Percentiles rank a stretch among this genome's conserved stretches.
Conservation (phyloP, 2,888 invertebrate species). For the Tetanocera ferruginea region DNA sequence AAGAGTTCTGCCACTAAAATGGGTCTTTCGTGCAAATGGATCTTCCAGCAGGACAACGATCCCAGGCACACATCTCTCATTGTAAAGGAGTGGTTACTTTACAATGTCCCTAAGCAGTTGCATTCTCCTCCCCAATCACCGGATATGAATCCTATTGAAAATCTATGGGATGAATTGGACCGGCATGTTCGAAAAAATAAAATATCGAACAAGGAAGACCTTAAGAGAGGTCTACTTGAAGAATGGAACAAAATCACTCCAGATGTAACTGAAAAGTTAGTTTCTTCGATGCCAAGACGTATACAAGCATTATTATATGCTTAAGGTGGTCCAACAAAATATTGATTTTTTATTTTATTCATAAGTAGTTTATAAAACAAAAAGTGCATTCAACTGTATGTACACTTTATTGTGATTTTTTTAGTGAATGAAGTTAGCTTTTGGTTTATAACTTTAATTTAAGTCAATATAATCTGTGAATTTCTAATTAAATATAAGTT, state of each 20-base stretch:
- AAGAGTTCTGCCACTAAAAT: conserved; percentile 8
- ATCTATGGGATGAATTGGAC: conserved; percentile 13
- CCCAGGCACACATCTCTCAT: not conserved
- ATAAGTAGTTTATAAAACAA: not conserved
- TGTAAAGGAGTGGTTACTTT: conserved; percentile 16
- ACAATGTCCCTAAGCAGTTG: conserved; percentile 18
- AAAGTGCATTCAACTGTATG: not conserved
- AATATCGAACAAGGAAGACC: not conserved
- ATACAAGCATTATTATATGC: too few species aligned
- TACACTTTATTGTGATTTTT: too few species aligned
- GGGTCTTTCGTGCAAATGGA: not conserved
- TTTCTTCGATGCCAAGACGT: not conserved
- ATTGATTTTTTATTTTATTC: not conserved
- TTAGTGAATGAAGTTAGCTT: too few species aligned
- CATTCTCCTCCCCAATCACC: conserved; percentile 2
- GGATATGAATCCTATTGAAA: conserved; percentile 1
- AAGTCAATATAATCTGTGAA: too few species aligned
- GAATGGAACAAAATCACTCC: not conserved
- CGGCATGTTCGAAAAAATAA: not conserved
- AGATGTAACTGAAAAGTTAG: not conserved
- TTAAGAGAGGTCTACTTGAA: not conserved
- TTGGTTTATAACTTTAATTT: too few species aligned
- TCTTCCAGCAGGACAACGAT: conserved; percentile 21
- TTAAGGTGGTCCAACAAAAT: not conserved
- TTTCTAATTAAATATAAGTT: too few species aligned